Evolutionary conservation across 2,888 invertebrate genomes (phyloP), one percentile per base, ranked within the genome.

Genomic region (Limnephilus lunatus): DNA sequence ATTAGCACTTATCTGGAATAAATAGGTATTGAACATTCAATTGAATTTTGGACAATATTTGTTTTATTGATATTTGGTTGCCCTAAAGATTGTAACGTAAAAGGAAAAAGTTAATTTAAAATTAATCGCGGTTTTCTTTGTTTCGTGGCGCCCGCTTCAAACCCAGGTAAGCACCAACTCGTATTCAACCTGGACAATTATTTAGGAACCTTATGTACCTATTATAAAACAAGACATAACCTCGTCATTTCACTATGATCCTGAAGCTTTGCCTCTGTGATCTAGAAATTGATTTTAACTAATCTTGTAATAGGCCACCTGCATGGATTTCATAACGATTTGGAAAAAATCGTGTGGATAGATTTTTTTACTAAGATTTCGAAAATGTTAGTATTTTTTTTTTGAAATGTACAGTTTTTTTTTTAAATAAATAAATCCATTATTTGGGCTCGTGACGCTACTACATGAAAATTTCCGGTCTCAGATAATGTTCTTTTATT

Each of bases 41-140:
- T 19, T 19, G 53, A 53, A 53, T 53, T 53, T 53, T 53, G 53
- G 53, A 19, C 25, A 4, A 7, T 19, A 4, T 68, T 68, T 68
- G 5, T 68, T 68, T 68, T 9, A 25, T 68, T 68, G 9, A 7
- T 25, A 39, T 19, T 30, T 87, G 87, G 87, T 87, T 53, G 12
- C 87, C 53, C 53, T 53, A 68, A 30, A 30, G 87, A 31, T 53
- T 32, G 9, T 15, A 32, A 31, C 2, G 68, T 31, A 87, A 87
- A 87, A 68, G 68, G 87, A 68, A 35, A 68, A 30, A 68, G 87
- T 53, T 53, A 87, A 53, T 87, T 68, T 87, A 68, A 87, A 87
- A 87, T 87, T 87, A 87, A 87, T 68, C 87, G 87, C 87, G 87
- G 68, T 87, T 87, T 87, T 87, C 87, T 87, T 87, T 87, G 87